Conservation (phyloP, 2,113 vertebrate genomes). For the Propithecus coquereli region DNA sequence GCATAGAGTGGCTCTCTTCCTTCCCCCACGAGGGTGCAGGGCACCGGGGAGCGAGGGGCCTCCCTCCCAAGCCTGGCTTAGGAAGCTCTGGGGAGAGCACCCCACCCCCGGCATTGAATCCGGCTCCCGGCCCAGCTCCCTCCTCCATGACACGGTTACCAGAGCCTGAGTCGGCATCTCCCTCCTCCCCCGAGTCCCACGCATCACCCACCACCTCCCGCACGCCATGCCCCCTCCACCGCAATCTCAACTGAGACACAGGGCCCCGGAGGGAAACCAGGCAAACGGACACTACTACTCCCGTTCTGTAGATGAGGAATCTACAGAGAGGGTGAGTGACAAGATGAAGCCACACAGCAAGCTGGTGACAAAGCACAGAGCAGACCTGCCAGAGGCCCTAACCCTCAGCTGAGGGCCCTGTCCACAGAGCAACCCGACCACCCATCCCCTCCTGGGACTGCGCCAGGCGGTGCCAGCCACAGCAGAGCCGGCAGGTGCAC, state of each 20-base stretch:
- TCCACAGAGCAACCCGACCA: neutral
- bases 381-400: neutral
- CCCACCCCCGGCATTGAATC: neutral
- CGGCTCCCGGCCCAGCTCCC: neutral
- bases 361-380: neutral
- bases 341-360: neutral
- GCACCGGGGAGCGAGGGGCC: neutral
- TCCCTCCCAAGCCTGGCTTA: neutral
- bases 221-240: neutral
- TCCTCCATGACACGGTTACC: neutral
- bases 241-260: neutral
- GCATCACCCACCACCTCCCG: neutral
- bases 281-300: neutral
- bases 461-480: neutral
- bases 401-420: neutral
- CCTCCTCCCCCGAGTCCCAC: neutral
- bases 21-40: neutral
- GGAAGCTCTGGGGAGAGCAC: neutral
- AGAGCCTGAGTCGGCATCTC: neutral
- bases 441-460: accelerated
- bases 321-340: neutral
- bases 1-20: neutral
- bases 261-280: neutral
- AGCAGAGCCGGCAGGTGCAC: neutral
- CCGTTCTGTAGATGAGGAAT: neutral